Conservation (phyloP, 2,797 vertebrate genomes). For the Propithecus deckenii region DNA sequence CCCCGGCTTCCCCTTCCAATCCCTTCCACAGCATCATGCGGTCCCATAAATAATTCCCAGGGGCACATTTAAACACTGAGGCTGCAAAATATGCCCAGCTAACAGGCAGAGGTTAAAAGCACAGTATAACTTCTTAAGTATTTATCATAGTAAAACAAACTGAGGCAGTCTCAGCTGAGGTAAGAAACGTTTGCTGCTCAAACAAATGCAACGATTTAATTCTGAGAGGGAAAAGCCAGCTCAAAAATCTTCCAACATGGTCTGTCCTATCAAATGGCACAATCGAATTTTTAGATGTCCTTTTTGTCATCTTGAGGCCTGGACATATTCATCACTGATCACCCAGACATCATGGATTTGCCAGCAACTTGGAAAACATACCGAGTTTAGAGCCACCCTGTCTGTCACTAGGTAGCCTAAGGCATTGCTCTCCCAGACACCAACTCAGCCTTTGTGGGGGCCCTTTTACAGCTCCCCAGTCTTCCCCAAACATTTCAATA, state of each 20-base stretch:
- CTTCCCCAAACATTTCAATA: slow-evolving; percentile 13
- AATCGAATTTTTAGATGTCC: neutral
- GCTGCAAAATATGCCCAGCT: neutral
- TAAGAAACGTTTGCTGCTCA: neutral
- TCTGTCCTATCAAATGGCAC: neutral
- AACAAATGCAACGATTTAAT: neutral
- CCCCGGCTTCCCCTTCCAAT: neutral
- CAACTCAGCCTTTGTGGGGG: neutral
- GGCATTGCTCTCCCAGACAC: neutral
- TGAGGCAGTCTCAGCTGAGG: neutral
- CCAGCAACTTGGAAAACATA: neutral
- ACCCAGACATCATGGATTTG: neutral
- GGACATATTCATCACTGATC: neutral
- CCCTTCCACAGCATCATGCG: neutral
- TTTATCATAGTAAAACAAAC: neutral
- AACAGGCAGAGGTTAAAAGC: neutral
- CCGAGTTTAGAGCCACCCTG: neutral
- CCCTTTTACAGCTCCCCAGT: neutral
- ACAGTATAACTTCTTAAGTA: neutral
- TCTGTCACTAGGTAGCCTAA: neutral
- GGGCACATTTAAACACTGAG: neutral
- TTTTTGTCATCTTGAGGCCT: neutral
- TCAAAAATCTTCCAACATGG: neutral
- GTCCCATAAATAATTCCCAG: neutral
- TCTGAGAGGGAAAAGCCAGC: neutral